Conservation (phyloP, 1,140 invertebrate genomes). For the Macrobrachium nipponense region DNA sequence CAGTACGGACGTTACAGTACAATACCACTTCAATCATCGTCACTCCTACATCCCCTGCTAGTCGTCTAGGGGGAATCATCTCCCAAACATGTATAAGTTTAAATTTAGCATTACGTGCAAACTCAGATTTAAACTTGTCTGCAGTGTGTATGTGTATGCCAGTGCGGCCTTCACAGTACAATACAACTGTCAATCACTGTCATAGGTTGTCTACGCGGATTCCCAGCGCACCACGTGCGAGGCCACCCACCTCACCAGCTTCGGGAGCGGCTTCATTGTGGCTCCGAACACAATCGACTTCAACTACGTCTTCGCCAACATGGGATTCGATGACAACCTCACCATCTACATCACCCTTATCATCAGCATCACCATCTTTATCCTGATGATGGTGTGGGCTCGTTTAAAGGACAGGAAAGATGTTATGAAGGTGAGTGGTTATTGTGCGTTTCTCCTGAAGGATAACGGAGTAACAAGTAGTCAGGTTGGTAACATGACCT, state of each 20-base stretch:
- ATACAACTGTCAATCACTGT: neutral
- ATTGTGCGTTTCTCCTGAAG: too few species aligned
- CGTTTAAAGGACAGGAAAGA: conserved; percentile 71
- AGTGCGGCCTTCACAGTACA: neutral
- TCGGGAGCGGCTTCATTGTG: conserved; percentile 72
- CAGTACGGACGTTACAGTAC: neutral
- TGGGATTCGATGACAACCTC: conserved; percentile 71
- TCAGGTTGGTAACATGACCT: too few species aligned
- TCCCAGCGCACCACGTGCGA: conserved; percentile 68
- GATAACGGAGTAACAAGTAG: too few species aligned
- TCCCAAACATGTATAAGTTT: too few species aligned
- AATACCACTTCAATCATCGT: neutral
- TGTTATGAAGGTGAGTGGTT: conserved; percentile 66
- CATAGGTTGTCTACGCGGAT: conserved; percentile 65
- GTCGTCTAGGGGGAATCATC: conserved; percentile 65
- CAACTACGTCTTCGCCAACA: conserved; percentile 71
- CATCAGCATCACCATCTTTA: conserved; percentile 69
- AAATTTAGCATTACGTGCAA: too few species aligned
- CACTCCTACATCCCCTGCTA: conserved; percentile 22
- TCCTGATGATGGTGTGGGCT: conserved; percentile 70
- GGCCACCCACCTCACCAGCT: conserved; percentile 72
- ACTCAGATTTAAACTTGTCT: too few species aligned
- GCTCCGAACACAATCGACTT: conserved; percentile 73
- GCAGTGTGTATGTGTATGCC: too few species aligned
- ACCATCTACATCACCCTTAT: conserved; percentile 72